Base-by-base conservation (phyloP, 2,797 vertebrate genomes). In the Danio jaintianensis region DNA sequence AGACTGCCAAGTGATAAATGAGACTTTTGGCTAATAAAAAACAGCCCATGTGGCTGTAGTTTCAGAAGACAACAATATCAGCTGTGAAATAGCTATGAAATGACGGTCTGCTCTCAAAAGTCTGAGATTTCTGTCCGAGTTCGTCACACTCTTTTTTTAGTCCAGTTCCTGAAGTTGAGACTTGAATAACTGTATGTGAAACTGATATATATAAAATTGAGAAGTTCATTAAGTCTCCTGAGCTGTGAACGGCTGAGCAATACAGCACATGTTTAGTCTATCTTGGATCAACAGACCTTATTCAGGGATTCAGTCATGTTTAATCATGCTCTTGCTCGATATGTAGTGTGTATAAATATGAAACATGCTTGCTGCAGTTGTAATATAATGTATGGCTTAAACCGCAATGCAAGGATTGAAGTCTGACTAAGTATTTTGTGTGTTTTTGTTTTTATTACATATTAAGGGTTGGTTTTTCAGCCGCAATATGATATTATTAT, bases 281-380 rank as follows among this genome's bases (percentile, higher is more conserved):
- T 15, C 42, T 61, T 11, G 43, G 55, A 48, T 48, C 71, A 61
- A 36, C 42, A 59, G 42, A 59, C 59, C 52, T 43, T 56, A 20
- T 72, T 43, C 69, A 56, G 69, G 40, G 53, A 8, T 72, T 72
- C 13, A 56, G 52, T 71, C 18, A 58, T 58, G 53, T 45, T 73
- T 73, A 58, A 47, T 73, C 55, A 36, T 6, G 42, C 42, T 47
- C 3, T 73, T 73, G 43, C 36, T 15, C 36, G 42, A 42, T 20
- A 70, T 55, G 40, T 42, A 13, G 50, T 55, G 67, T 40, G 18
- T 38, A 29, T 29, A 29, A 29, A 52, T 42, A 18, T 20, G 38
- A 42, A 55, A 70, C 50, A 38, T 70, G 48, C 29, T 40, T 20
- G 36, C 50, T 69, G 15, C 16, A 53, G 18, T 70, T 70, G 67